A percentile compares a stretch with the other conserved stretches of the same genome.
Evolutionary conservation across 2,888 invertebrate genomes (phyloP).

Genomic region (Phymatocera aterrima): DNA sequence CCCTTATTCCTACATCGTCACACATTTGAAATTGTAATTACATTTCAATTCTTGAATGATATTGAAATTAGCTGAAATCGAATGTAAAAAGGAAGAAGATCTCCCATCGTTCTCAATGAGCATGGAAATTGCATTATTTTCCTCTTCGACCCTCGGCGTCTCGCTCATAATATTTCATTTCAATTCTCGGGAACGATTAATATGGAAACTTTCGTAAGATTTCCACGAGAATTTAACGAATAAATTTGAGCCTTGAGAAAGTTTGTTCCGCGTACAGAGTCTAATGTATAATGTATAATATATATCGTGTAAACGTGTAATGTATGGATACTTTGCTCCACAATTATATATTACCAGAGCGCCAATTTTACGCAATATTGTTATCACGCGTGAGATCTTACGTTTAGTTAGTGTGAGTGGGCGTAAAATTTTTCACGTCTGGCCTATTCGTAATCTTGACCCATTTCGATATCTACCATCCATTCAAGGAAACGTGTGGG

Average conservation of each 20-base stretch:
- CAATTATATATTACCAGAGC: conserved; percentile 1
- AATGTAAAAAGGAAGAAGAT: background rate
- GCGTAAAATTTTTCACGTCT: background rate
- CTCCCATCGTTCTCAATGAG: background rate
- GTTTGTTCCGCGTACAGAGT: conserved; percentile 18
- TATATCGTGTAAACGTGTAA: conserved; percentile 7
- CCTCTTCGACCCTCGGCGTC: background rate
- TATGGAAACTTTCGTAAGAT: conserved; percentile 50
- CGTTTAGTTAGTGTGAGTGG: background rate
- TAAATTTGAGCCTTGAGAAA: conserved; percentile 51
- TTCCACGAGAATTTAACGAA: conserved; percentile 47
- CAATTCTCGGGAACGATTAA: conserved; percentile 49
- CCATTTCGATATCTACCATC: background rate
- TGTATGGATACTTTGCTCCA: conserved; percentile 23
- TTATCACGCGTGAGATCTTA: conserved; percentile 12
- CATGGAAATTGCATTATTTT: background rate
- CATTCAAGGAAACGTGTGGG: background rate
- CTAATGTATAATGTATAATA: too few species aligned
- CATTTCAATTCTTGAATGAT: background rate
- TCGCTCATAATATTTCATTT: background rate
- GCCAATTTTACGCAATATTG: conserved; percentile 17
- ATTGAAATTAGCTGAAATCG: background rate
- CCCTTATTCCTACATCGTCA: background rate
- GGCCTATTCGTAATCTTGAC: conserved; percentile 5
- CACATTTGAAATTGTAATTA: background rate